Conservation (phyloP, 2,888 invertebrate species). For the Melanostoma scalare region DNA sequence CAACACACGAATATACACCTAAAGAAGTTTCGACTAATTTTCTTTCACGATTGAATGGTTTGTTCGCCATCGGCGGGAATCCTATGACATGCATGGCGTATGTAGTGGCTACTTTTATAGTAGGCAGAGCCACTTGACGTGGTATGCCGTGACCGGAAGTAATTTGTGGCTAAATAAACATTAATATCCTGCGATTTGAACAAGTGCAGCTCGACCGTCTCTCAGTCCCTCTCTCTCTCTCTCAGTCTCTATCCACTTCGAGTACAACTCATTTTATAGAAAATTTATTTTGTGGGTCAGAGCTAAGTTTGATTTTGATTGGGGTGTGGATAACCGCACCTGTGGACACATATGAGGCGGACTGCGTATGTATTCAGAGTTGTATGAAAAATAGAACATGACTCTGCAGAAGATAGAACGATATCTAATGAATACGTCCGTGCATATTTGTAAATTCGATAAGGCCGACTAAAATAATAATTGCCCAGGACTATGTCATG, state of each 20-base stretch:
- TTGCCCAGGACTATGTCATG: slow-evolving; percentile 27
- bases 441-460: slow-evolving; percentile 39
- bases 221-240: not conserved
- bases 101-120: slow-evolving; percentile 47
- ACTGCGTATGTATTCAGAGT: not conserved
- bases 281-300: slow-evolving; percentile 65
- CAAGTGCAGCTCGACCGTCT: slow-evolving; percentile 63
- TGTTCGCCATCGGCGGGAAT: not conserved
- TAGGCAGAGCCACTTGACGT: slow-evolving; percentile 56
- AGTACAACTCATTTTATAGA: slow-evolving; percentile 41
- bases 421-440: slow-evolving; percentile 35
- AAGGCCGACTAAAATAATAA: slow-evolving; percentile 33
- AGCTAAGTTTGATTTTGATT: slow-evolving; percentile 50
- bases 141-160: slow-evolving; percentile 76
- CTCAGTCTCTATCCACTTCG: not conserved
- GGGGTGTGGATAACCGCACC: slow-evolving; percentile 63
- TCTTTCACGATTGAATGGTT: slow-evolving; percentile 21
- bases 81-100: slow-evolving; percentile 36
- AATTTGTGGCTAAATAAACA: slow-evolving; percentile 75
- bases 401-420: slow-evolving; percentile 30
- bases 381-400: slow-evolving; percentile 4
- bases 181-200: slow-evolving; percentile 75
- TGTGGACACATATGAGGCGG: slow-evolving; percentile 42
- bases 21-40: slow-evolving; percentile 12
- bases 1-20: slow-evolving; percentile 20